Base-by-base conservation (phyloP, 2,113 vertebrate genomes). In the Centropus bengalensis region DNA sequence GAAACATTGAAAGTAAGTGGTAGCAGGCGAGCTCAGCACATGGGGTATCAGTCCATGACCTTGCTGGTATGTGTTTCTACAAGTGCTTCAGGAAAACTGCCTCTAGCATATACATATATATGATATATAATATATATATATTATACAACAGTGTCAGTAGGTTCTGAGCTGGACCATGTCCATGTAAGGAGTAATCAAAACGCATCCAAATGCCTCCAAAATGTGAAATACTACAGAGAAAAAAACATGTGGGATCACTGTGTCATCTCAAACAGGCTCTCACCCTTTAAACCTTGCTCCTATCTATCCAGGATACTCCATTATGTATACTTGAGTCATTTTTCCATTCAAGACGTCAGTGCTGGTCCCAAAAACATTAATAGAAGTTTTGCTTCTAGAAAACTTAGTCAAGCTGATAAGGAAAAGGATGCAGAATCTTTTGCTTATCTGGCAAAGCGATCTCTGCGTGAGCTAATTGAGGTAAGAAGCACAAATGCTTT, bases 391-490 rank as follows among this genome's bases (percentile, higher is more conserved):
- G 40, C 70, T 90, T 94, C 82, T 77, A 67, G 62, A 87, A 88
- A 82, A 73, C 14, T 83, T 47, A 40, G 47, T 66, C 42, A 75
- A 70, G 14, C 9, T 84, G 59, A 45, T 42, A 66, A 33, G n/a
- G 45, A 1, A 62, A 89, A 63, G 62, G 14, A 66, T 94, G 44
- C 14, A 67, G 62, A 79, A n/a, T 69, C 62, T 79, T 67, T 55
- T 69, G 51, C 78, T 89, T 59, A 40, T 52, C 60, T 82, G 60
- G 56, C 27, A 64, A 91, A 77, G 56, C 32, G 47, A 81, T 90
- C 88, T 95, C 91, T 64, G 86, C 7, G 2, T 26, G 88, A 94
- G 80, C 81, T 96, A 96, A 96, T 89, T 93, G 94, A 90, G n/a
- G 58, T n/a, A 55, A 84, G 88, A 81, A 77, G 44, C 69, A 70